Percentiles rank a stretch among this genome's conserved stretches.
phyloP scores from a whole-genome alignment of 2,113 vertebrate genomes.

The Telmatochromis sp. region DNA sequence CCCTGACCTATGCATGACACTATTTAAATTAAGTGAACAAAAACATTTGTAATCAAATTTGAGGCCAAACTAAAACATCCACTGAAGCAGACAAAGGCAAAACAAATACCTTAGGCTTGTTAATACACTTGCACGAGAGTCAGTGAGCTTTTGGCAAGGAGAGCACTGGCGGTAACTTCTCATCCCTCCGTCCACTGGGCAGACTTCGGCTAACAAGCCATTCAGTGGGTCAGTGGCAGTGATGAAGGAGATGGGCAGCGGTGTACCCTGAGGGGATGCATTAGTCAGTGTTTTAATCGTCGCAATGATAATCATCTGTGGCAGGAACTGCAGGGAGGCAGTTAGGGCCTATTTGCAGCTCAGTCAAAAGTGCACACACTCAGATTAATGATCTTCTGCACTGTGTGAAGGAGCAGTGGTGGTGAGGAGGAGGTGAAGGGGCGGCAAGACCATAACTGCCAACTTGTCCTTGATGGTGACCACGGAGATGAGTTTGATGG shows the following conservation, averaged over 20 bases:
- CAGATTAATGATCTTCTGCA: conserved; percentile 26
- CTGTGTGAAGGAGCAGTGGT: background rate
- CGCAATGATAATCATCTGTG: conserved; percentile 54
- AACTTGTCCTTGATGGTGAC: conserved; percentile 1
- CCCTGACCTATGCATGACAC: background rate
- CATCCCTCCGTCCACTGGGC: conserved; percentile 8
- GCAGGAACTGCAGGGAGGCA: conserved; percentile 52
- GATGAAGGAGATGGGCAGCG: conserved; percentile 43
- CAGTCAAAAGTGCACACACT: conserved; percentile 20
- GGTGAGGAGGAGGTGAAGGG: background rate
- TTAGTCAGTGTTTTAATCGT: conserved; percentile 60
- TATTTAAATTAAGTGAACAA: background rate
- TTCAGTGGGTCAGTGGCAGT: conserved; percentile 54
- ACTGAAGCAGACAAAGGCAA: background rate
- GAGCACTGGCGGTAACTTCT: background rate
- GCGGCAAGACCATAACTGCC: background rate
- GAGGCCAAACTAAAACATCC: background rate
- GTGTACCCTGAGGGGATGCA: conserved; percentile 9
- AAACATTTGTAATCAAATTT: background rate
- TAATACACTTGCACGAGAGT: background rate
- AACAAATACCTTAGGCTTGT: background rate
- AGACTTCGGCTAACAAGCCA: conserved; percentile 32
- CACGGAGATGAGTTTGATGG: background rate
- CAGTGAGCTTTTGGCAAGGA: conserved; percentile 39
- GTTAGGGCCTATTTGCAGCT: conserved; percentile 57